These are phyloP conservation scores for Drosophila algonquin DNA, from an alignment of 2,888 invertebrate genomes.

Conservation along the genomic window DNA sequence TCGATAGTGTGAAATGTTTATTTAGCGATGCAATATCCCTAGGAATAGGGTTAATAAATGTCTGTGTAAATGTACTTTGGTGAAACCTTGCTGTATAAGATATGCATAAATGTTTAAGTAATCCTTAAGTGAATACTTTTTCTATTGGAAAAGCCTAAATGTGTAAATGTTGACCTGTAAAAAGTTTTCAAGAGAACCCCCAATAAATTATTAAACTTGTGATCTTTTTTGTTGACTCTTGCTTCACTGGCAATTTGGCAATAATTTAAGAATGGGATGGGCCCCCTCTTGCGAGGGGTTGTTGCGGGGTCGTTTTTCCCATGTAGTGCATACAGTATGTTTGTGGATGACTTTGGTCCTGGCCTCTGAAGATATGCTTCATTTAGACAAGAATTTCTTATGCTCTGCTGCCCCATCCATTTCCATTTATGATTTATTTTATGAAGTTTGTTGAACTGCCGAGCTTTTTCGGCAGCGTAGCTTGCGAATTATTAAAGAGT, in stretches of 20 bases:
- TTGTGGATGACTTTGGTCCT: slow-evolving; percentile 24
- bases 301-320: slow-evolving; percentile 47
- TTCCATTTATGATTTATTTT: slow-evolving; percentile 46
- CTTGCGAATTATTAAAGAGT: no score
- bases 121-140: background rate
- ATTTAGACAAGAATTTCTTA: slow-evolving; percentile 19
- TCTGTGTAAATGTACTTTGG: background rate
- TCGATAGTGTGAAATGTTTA: background rate
- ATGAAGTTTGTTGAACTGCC: no score
- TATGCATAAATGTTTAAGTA: background rate
- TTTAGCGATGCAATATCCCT: background rate
- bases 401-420: slow-evolving; percentile 44
- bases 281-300: slow-evolving; percentile 6
- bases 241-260: slow-evolving; percentile 12
- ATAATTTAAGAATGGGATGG: slow-evolving; percentile 46
- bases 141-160: background rate
- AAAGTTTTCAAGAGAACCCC: no score
- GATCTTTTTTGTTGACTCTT: slow-evolving; percentile 3
- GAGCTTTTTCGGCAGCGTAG: no score
- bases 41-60: background rate
- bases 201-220: slow-evolving; percentile 5
- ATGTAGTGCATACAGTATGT: slow-evolving; percentile 42
- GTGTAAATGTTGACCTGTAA: background rate
- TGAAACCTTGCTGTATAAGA: background rate
- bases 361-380: slow-evolving; percentile 28